Base-by-base conservation (phyloP, 2,888 invertebrate species). In the Melipona beecheii region DNA sequence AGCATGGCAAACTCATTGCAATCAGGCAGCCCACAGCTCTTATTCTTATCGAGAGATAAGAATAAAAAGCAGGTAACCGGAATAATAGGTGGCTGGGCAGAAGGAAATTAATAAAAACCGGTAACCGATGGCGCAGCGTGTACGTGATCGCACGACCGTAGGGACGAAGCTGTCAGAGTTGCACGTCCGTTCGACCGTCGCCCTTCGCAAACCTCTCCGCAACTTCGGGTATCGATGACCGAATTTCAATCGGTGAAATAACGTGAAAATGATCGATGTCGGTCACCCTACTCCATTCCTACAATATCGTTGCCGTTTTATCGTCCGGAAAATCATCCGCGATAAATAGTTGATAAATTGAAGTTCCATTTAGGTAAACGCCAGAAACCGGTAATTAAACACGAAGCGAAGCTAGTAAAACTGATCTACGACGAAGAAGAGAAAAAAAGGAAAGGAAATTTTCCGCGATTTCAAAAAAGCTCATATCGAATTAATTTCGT, bases 111-210 rank as follows among this genome's bases (percentile, higher is more conserved):
- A 75, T 72, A 69, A 77, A 43, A 72, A 68, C 52, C 27, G 62
- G 72, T 72, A 81, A 65, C 66, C 60, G 54, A 24, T 0, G 64
- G 50, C 27, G 58, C 70, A 76, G 31, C 62, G 50, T 62, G 71
- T 77, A 85, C 85, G 85, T 85, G 85, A 76, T 74, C 56, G 81
- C 27, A 66, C 76, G 66, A 75, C 74, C 82, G 68, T 74, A 64
- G 31, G 74, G 78, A 81, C 81, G 84, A 84, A 84, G 90, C 89
- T 91, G 91, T 93, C 92, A 86, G 89, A 83, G 86, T 79, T 87
- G 89, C 87, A 87, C 87, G 79, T 80, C 80, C 87, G 84, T 87
- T 84, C 87, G 91, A 89, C 85, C 80, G 72, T 54, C n/a, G 52
- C 70, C 82, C 75, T 75, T 66, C 72, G 64, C 64, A 60, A 64